Evolutionary conservation across 2,888 invertebrate species (phyloP).

Genomic region (Caenorhabditis uteleia): DNA sequence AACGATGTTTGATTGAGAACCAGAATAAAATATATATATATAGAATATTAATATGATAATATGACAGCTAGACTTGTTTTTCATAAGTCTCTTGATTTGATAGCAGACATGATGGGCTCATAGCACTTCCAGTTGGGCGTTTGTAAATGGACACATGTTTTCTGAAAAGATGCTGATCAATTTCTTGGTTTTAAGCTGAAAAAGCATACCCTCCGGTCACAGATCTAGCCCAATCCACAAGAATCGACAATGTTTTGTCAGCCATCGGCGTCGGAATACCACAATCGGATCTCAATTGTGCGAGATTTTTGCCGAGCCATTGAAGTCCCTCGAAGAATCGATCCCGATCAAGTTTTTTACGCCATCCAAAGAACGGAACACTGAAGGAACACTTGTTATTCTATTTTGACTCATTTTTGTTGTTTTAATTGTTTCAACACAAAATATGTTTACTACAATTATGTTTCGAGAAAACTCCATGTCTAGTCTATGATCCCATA

Average conservation of each 20-base stretch:
- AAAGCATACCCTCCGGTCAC: conserved; percentile 29
- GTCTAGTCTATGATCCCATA: too few species aligned
- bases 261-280: conserved; percentile 48
- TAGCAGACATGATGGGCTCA: conserved; percentile 23
- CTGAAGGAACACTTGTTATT: conserved; percentile 20
- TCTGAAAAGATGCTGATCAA: conserved; percentile 18
- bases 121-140: conserved; percentile 15
- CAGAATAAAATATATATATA: background rate
- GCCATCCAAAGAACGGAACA: conserved; percentile 29
- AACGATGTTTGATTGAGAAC: background rate
- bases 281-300: conserved; percentile 75
- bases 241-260: conserved; percentile 38
- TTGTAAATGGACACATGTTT: conserved; percentile 28
- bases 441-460: conserved; percentile 2
- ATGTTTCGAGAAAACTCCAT: too few species aligned
- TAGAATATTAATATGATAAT: background rate
- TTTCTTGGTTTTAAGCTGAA: background rate
- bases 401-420: background rate
- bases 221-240: conserved; percentile 33
- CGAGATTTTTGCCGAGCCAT: conserved; percentile 77
- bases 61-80: too few species aligned
- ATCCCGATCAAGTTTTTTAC: conserved; percentile 37
- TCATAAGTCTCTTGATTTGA: conserved; percentile 18
- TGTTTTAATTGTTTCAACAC: background rate
- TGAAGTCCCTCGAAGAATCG: conserved; percentile 29